Evolutionary conservation across 2,797 vertebrate genomes (phyloP).

Genomic region (Catharus ustulatus): DNA sequence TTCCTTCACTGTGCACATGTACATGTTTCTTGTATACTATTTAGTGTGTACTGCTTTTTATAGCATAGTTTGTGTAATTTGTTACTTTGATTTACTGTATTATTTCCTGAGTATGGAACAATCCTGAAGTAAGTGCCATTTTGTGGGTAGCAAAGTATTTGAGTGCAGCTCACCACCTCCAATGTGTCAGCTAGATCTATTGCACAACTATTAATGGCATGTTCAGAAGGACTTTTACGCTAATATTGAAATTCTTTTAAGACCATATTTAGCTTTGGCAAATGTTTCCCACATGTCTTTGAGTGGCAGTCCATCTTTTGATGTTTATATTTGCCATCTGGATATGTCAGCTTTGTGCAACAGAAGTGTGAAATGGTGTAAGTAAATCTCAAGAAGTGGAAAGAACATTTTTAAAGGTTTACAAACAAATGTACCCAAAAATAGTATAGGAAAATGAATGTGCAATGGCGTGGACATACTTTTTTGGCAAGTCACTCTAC

Average conservation of each 20-base stretch:
- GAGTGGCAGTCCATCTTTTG: conserved; percentile 47
- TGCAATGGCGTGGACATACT: neutral
- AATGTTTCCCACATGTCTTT: conserved; percentile 51
- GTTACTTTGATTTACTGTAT: neutral
- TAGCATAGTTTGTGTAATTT: neutral
- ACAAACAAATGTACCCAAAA: conserved; percentile 26
- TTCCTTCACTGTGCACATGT: neutral
- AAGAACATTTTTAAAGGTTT: conserved; percentile 30
- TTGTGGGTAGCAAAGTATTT: conserved; percentile 19
- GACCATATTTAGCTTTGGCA: conserved; percentile 9
- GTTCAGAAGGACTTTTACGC: conserved; percentile 7
- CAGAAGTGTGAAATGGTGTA: neutral
- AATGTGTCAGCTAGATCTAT: neutral
- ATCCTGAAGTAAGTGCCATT: neutral
- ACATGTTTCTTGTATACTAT: neutral
- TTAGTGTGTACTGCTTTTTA: neutral
- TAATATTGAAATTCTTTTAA: conserved; percentile 12
- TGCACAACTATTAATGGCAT: neutral
- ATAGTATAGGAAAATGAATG: neutral
- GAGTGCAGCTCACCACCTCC: conserved; percentile 15
- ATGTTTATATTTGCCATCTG: conserved; percentile 67
- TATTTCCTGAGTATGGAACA: conserved; percentile 4
- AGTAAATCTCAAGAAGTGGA: conserved; percentile 24
- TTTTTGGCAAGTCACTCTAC: neutral
- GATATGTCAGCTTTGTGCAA: conserved; percentile 53